Percentiles rank a stretch among this genome's conserved stretches.
Evolutionary conservation across 2,113 vertebrate species (phyloP).

Genomic region (Oreamnos americanus): DNA sequence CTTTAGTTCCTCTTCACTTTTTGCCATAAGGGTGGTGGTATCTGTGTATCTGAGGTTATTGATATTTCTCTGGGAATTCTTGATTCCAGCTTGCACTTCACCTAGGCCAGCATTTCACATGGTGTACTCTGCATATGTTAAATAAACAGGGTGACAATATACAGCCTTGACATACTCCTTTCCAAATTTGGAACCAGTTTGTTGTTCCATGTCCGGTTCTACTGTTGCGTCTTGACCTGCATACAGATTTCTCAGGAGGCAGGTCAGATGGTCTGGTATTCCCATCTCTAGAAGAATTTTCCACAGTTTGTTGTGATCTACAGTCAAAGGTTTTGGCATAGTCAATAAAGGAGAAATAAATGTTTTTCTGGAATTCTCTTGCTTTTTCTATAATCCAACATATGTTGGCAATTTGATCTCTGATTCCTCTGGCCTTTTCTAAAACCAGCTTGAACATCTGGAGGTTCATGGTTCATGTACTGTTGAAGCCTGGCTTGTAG

Average conservation of each 20-base stretch:
- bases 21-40: neutral
- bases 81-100: neutral
- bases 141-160: neutral
- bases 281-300: neutral
- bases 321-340: neutral
- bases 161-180: neutral
- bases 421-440: neutral
- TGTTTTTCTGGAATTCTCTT: neutral
- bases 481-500: neutral
- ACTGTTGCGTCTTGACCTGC: neutral
- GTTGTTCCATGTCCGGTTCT: neutral
- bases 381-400: neutral
- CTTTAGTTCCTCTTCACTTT: neutral
- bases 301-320: neutral
- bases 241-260: neutral
- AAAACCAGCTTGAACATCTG: neutral
- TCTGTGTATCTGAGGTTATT: neutral
- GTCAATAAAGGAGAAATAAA: neutral
- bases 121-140: neutral
- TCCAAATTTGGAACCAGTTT: neutral
- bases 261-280: neutral
- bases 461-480: neutral
- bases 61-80: neutral
- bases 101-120: neutral
- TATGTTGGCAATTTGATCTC: neutral